These are phyloP conservation scores for Eclectus roratus DNA, from an alignment of 2,113 vertebrate genomes.

Conservation along the genomic window DNA sequence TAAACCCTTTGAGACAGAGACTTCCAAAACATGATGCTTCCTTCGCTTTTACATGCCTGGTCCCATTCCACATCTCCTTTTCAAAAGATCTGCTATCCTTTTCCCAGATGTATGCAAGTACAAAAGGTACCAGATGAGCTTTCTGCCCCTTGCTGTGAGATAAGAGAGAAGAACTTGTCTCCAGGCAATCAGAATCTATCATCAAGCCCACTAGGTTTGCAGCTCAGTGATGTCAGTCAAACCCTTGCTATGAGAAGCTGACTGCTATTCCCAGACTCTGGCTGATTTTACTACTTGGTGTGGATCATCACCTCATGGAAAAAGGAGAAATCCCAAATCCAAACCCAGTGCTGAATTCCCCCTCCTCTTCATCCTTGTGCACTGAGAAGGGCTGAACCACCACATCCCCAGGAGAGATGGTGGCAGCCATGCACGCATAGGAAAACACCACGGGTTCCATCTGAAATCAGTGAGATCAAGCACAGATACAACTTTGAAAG, in stretches of 20 bases:
- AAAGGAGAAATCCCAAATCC: neutral
- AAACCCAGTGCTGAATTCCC: neutral
- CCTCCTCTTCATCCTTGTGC: neutral
- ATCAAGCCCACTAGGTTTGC: neutral
- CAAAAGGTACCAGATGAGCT: neutral
- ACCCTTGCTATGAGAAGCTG: neutral
- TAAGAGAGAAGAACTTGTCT: neutral
- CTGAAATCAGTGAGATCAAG: neutral
- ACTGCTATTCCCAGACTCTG: neutral
- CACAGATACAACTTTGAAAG: neutral
- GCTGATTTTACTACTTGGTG: neutral
- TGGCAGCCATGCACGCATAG: accelerated
- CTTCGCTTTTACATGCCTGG: neutral
- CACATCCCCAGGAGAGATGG: neutral
- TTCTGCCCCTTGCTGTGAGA: neutral
- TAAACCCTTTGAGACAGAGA: neutral
- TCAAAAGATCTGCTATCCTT: neutral
- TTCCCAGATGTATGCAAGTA: neutral
- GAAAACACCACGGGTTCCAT: neutral
- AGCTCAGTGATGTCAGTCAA: slow-evolving; percentile 1
- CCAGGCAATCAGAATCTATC: neutral
- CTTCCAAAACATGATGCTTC: neutral
- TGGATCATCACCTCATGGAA: neutral
- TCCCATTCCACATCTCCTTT: neutral
- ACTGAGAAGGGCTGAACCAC: neutral